Evolutionary conservation across 2,888 invertebrate genomes (phyloP), one percentile per base, ranked within the genome.

Genomic region (Ormyrus nitidulus): DNA sequence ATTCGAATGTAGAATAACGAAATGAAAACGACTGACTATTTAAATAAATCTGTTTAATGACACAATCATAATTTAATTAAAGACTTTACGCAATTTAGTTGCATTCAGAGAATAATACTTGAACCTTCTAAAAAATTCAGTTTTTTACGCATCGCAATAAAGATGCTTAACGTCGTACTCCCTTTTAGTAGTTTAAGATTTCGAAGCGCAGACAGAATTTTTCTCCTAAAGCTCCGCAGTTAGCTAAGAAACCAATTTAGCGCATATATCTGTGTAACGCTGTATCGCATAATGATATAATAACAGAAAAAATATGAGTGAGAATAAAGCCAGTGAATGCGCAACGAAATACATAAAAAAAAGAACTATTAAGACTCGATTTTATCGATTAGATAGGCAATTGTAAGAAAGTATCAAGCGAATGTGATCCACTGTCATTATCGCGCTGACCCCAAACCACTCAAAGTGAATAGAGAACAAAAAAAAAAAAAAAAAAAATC

Each of bases 331-430:
- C 85, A 86, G 84, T 86, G 86, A 87, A 87, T 86, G 85, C 85
- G 89, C 89, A 89, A 89, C 89, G 89, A 89, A 88, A 84, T 80
- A 80, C 69, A 74, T 59, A 83, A 68, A 53, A 79, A 74, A 75
- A 69, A 53, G 46, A 68, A 69, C 48, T 83, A 83, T 81, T 81
- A 86, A 86, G 83, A 85, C 84, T 85, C 82, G 83, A 82, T 77
- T 73, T 80, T 79, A 78, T 80, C 66, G 80, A 71, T 78, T 80
- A 84, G 81, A 80, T 78, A 82, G 80, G 76, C 79, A 75, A 83
- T 79, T 70, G 69, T 76, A 77, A 83, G 81, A 81, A 77, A 77
- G 77, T 81, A 81, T 81, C 73, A 77, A 77, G 80, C 77, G 74
- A 73, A 81, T 81, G 80, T 80, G 77, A 81, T 81, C 76, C 73